Percentiles rank a stretch among this genome's conserved stretches.
phyloP scores from a whole-genome alignment of 2,888 invertebrate species.

The Invenusta paracnida region DNA sequence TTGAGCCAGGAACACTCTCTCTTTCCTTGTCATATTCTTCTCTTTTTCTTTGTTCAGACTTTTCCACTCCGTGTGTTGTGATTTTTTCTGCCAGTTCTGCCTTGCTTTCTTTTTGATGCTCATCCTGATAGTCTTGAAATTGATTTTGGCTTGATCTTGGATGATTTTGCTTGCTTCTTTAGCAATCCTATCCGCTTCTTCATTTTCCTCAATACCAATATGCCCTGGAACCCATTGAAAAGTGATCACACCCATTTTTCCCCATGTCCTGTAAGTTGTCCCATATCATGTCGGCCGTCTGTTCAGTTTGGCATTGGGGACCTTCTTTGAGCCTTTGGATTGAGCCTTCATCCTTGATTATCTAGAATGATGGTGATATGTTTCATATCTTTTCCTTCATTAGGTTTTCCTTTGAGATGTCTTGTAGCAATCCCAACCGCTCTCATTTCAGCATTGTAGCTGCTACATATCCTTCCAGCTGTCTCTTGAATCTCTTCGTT shows the following conservation, averaged over 20 bases:
- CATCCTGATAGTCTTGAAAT: no score
- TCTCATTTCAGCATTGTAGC: background rate
- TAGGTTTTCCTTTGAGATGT: background rate
- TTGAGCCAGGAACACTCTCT: background rate
- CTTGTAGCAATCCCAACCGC: background rate
- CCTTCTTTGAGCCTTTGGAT: background rate
- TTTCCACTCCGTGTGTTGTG: no score
- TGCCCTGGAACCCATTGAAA: conserved; percentile 11
- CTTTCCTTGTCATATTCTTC: background rate
- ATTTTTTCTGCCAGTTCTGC: no score
- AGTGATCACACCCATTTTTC: background rate
- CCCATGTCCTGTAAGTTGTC: background rate
- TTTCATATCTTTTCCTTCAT: no score
- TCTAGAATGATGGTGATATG: background rate
- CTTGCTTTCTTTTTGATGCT: no score
- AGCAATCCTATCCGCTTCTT: background rate
- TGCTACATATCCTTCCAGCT: background rate
- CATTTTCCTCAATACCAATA: background rate
- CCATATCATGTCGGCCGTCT: background rate
- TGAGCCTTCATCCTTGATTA: background rate
- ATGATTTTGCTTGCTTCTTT: background rate
- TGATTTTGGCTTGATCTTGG: no score
- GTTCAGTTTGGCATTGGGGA: background rate
- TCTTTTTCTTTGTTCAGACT: background rate
- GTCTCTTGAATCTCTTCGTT: background rate